A percentile compares a stretch with the other conserved stretches of the same genome.
phyloP scores from a whole-genome alignment of 2,113 vertebrate species.

The Bubo scandiacus region DNA sequence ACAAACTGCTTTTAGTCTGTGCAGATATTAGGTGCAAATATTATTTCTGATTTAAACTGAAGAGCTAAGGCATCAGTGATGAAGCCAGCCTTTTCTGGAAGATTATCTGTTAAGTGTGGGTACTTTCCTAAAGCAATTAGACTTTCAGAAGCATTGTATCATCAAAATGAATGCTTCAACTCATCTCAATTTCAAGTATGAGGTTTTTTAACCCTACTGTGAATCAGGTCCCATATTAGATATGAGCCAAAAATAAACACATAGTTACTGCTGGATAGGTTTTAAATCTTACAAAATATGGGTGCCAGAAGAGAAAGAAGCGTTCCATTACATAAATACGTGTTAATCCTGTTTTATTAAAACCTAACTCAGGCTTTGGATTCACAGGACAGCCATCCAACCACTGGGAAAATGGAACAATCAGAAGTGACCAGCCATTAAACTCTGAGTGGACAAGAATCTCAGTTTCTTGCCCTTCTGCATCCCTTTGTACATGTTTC shows the following conservation, averaged over 20 bases:
- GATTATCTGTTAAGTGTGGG: neutral
- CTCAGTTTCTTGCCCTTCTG: neutral
- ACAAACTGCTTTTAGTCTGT: neutral
- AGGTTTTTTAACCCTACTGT: neutral
- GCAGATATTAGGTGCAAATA: neutral
- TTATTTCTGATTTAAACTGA: neutral
- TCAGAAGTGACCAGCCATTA: neutral
- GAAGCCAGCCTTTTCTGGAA: neutral
- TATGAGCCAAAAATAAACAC: neutral
- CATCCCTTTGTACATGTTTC: neutral
- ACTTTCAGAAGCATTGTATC: neutral
- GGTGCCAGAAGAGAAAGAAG: neutral
- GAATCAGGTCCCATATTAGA: neutral
- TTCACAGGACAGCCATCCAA: neutral
- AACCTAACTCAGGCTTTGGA: neutral
- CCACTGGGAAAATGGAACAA: neutral
- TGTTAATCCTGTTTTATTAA: neutral
- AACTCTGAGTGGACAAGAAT: neutral
- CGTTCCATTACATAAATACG: neutral
- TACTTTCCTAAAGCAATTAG: neutral
- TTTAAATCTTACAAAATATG: neutral
- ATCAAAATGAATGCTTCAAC: neutral
- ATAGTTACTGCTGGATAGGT: neutral
- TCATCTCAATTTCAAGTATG: neutral
- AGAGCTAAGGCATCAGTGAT: neutral